Base-by-base conservation (phyloP, 2,797 vertebrate genomes). In the Eleutherodactylus coqui region DNA sequence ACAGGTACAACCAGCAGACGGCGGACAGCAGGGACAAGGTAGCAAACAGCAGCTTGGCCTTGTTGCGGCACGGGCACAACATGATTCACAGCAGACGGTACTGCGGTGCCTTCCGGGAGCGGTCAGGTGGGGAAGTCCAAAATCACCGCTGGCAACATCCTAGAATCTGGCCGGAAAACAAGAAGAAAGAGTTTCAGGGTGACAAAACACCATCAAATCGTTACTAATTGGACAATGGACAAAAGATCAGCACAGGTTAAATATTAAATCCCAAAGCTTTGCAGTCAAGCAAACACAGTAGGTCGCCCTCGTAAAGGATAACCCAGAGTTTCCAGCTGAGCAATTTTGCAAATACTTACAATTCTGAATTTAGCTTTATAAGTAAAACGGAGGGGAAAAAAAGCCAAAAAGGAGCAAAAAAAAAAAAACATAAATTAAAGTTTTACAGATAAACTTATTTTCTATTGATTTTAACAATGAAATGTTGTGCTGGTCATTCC, bases 51-150 rank as follows among this genome's bases (percentile, higher is more conserved):
- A 97, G 91, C 93, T 96, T 97, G 91, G 96, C 92, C 91, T 95
- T 96, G 79, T 93, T 94, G 1, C 96, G 95, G 90, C 95, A 96
- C 88, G 95, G 94, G 88, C 96, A 93, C 93, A 95, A 92, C 96
- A 97, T 97, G 94, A 89, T 96, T 95, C 92, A 90, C 3, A 36
- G 90, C 0, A 60, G 77, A 24, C 21, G 32, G 10, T 36, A 14
- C 32, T n/a, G 3, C 1, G 3, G 84, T 45, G 38, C 43, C 85
- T 85, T 29, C 2, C 0, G 0, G 64, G 58, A n/a, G 41, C 0
- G 85, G 90, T 92, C 93, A 93, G 67, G 92, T 92, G 88, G 92
- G 91, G 88, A 91, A 88, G 64, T 90, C 90, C 0, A 91, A 86
- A 86, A 90, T 36, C 0, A 84, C 89, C 21, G 83, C 89, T 45